Conservation (phyloP, 2,113 vertebrate species). For the Acinonyx jubatus region DNA sequence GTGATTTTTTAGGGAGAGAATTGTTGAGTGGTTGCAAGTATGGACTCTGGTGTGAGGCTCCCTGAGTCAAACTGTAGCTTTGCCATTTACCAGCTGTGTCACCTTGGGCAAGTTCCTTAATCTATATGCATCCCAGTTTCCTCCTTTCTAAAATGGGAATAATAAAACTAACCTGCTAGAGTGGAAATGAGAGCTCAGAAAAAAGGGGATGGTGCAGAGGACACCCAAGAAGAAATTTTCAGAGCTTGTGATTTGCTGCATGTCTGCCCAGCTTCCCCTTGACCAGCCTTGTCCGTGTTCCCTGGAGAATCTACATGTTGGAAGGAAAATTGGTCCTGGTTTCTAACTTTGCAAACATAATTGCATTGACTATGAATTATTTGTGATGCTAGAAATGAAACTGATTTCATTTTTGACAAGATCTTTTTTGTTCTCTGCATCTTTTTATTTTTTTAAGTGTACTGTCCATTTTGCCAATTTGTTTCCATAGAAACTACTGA, state of each 20-base stretch:
- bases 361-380: neutral
- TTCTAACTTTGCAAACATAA: neutral
- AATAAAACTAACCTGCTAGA: neutral
- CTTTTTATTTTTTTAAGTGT: neutral
- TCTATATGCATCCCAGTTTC: neutral
- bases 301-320: neutral
- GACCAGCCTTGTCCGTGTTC: neutral
- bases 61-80: neutral
- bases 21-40: neutral
- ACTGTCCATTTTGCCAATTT: conserved; percentile 62
- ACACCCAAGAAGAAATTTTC: neutral
- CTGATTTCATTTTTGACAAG: conserved; percentile 58
- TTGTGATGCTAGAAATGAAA: conserved; percentile 54
- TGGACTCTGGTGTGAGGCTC: neutral
- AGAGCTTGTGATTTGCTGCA: neutral
- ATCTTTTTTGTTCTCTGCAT: conserved; percentile 33
- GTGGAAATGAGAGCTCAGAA: neutral
- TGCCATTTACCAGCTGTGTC: neutral
- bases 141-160: neutral
- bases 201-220: neutral
- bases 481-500: conserved; percentile 69
- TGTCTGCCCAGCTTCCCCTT: neutral
- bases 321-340: neutral
- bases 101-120: neutral
- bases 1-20: neutral